Evolutionary conservation across 2,888 invertebrate genomes (phyloP), one percentile per base, ranked within the genome.

Genomic region (Philhelius pedissequus): DNA sequence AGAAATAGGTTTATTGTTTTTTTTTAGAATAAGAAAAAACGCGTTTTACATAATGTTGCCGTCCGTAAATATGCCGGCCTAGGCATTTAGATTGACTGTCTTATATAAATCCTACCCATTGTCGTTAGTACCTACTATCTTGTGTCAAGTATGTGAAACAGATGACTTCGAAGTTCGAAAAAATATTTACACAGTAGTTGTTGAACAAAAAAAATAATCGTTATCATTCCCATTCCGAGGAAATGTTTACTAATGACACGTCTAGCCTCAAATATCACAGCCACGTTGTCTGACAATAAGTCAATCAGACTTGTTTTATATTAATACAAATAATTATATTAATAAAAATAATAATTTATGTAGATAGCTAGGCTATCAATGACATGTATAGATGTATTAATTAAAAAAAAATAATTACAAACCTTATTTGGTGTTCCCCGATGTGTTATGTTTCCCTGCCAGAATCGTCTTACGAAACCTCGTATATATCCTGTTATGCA

Each of bases 391-490:
- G n/a, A n/a, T n/a, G n/a, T n/a, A n/a, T n/a, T n/a, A n/a, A n/a
- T n/a, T n/a, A n/a, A n/a, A n/a, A n/a, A n/a, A n/a, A n/a, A n/a
- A n/a, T 25, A 58, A 64, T 30, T 45, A 88, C 89, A 87, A 92
- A 96, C 96, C 94, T 95, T 95, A 32, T 93, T 92, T 64, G 93
- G 93, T 0, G 96, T 96, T 22, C 96, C 96, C 60, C 96, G 93
- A 90, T 97, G 96, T 7, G 95, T 95, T 0, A 95, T 94, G 89
- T 96, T 96, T 50, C 96, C 97, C 92, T 99, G 98, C 97, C 98
- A 99, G 92, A 98, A 98, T 90, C 96, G 93, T 87, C 98, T 93
- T 9, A 94, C 93, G 90, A 94, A 98, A 2, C 97, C 97, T 87
- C 90, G 88, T 30, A 92, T 90, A 89, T 95, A 95, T n/a, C 99